These are phyloP conservation scores for Phalanger gymnotis DNA, from an alignment of 2,797 vertebrate genomes.

Conservation along the genomic window DNA sequence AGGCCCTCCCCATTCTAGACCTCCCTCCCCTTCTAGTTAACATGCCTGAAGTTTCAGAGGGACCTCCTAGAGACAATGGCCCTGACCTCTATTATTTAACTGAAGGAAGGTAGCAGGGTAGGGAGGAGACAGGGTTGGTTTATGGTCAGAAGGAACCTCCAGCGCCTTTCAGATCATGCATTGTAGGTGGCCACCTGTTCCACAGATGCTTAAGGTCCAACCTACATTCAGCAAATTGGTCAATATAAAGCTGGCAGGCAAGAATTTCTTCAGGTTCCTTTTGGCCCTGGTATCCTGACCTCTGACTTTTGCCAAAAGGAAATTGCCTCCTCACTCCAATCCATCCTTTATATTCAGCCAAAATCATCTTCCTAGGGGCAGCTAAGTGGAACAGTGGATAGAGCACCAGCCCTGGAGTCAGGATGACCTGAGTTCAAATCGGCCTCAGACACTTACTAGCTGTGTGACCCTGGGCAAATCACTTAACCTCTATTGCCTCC, in stretches of 20 bases:
- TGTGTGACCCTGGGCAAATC: background rate
- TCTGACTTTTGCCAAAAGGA: background rate
- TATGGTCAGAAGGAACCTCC: background rate
- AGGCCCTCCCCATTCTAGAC: background rate
- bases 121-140: background rate
- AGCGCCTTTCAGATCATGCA: background rate
- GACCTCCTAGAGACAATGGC: background rate
- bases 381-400: background rate
- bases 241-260: background rate
- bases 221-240: background rate
- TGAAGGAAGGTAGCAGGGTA: background rate
- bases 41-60: background rate
- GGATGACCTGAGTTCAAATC: background rate
- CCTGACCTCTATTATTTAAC: background rate
- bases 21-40: background rate
- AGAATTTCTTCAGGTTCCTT: background rate
- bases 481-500: background rate
- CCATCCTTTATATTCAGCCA: background rate
- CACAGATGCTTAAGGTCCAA: background rate
- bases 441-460: background rate
- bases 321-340: background rate
- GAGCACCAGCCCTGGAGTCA: background rate
- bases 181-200: background rate
- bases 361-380: background rate
- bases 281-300: background rate